Conservation (phyloP, 2,113 vertebrate species). For the Lagenorhynchus albirostris region DNA sequence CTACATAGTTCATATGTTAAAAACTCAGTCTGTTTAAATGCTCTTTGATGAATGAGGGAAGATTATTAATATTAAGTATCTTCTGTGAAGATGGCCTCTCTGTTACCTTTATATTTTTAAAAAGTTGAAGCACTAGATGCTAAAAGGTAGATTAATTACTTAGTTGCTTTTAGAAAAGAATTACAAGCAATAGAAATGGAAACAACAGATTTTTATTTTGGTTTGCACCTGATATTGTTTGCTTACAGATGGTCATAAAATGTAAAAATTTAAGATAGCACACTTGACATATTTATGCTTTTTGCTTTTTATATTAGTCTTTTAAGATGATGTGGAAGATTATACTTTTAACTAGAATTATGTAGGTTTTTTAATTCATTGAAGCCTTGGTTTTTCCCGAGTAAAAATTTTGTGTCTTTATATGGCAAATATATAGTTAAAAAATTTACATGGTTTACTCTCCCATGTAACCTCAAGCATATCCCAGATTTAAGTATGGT, state of each 20-base stretch:
- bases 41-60: not conserved
- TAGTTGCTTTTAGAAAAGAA: not conserved
- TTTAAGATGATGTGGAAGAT: not conserved
- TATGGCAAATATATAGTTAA: not conserved
- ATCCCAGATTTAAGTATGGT: not conserved
- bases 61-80: not conserved
- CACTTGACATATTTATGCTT: not conserved
- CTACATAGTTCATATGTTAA: not conserved
- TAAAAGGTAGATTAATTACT: not conserved
- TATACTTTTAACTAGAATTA: not conserved
- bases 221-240: not conserved
- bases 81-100: not conserved
- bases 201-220: not conserved
- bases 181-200: not conserved
- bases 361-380: slow-evolving; percentile 3
- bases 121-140: not conserved
- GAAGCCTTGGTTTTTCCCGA: not conserved
- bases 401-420: not conserved
- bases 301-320: slow-evolving; percentile 5
- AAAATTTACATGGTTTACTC: not conserved
- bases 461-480: not conserved
- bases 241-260: not conserved
- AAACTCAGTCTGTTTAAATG: not conserved
- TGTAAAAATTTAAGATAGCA: not conserved
- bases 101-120: not conserved